These are phyloP conservation scores for Malacoraja senta DNA, from an alignment of 2,797 vertebrate species.

Conservation along the genomic window DNA sequence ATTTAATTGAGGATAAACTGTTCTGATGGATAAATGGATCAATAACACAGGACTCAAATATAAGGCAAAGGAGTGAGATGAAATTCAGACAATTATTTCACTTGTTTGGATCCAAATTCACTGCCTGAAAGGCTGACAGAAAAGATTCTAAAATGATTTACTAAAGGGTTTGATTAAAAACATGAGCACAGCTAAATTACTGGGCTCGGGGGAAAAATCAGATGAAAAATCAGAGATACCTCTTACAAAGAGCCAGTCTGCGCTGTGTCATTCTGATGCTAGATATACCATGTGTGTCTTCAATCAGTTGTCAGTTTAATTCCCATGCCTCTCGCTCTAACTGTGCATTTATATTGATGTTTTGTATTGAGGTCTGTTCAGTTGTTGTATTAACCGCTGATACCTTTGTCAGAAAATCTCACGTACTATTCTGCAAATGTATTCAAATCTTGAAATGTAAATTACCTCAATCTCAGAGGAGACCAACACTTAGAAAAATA, in stretches of 20 bases:
- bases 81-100: no score
- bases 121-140: neutral
- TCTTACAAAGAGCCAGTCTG: neutral
- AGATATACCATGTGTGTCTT: neutral
- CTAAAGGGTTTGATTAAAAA: neutral
- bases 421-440: neutral
- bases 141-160: neutral
- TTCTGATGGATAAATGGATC: no score
- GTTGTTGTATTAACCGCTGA: neutral
- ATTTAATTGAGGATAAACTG: no score
- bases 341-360: neutral
- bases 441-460: conserved; percentile 16
- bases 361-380: neutral
- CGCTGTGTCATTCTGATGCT: neutral
- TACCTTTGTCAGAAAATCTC: neutral
- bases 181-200: neutral
- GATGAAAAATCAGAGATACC: no score
- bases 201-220: neutral
- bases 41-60: no score
- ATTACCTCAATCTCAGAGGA: neutral
- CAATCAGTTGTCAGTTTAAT: conserved; percentile 12
- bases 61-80: no score
- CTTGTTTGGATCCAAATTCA: neutral
- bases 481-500: neutral
- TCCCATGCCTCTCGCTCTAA: neutral